Percentiles rank a stretch among this genome's conserved stretches.
Evolutionary conservation across 2,113 vertebrate genomes (phyloP).

Genomic region (Corapipo altera): DNA sequence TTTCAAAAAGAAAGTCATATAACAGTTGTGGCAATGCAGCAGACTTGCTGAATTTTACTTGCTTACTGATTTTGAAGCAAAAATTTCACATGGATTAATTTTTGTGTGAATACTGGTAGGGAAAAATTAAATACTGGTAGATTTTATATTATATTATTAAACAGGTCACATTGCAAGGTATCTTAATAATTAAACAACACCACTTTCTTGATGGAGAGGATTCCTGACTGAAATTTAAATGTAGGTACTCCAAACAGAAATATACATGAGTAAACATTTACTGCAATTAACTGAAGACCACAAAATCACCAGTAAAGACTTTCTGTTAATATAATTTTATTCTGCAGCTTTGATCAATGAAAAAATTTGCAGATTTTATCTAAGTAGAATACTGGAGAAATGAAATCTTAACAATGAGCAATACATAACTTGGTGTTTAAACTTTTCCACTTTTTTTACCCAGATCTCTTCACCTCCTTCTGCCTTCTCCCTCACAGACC

Average conservation of each 20-base stretch:
- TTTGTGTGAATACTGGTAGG: background rate
- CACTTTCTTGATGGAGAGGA: background rate
- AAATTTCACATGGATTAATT: background rate
- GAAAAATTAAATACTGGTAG: background rate
- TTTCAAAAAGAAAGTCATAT: background rate
- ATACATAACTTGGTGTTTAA: background rate
- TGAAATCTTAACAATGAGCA: background rate
- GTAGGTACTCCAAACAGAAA: constrained; percentile 36
- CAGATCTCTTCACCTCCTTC: background rate
- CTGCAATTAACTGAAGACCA: constrained; percentile 26
- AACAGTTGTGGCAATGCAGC: accelerated
- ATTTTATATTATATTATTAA: constrained; percentile 34
- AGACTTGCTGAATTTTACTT: background rate
- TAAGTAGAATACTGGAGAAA: background rate
- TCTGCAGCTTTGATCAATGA: background rate
- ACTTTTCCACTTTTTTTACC: background rate
- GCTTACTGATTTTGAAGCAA: background rate
- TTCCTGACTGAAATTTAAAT: constrained; percentile 42
- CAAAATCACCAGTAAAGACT: background rate
- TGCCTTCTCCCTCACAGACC: background rate
- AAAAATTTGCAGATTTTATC: background rate
- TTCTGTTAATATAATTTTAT: background rate
- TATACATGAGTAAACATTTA: constrained; percentile 48
- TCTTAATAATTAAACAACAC: constrained; percentile 61
- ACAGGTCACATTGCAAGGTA: background rate